phyloP scores from a whole-genome alignment of 2,888 invertebrate species.

The Xylota sylvarum region DNA sequence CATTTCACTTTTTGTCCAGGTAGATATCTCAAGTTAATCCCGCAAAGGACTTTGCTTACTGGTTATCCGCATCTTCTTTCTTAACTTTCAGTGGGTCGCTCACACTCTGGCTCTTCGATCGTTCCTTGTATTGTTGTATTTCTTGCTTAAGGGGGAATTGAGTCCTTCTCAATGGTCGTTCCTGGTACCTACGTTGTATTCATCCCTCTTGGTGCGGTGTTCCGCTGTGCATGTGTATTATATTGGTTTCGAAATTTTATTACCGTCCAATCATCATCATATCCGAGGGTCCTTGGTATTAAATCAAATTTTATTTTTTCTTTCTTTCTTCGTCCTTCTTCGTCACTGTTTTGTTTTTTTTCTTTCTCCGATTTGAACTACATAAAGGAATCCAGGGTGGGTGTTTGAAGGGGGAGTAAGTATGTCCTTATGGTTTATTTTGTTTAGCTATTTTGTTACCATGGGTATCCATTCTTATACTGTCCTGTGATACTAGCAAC shows the following conservation, averaged over 20 bases:
- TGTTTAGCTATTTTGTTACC: conserved; percentile 30
- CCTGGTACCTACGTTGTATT: background rate
- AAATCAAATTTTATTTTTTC: conserved; percentile 56
- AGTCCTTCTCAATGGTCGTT: conserved; percentile 21
- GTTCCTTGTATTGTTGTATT: conserved; percentile 7
- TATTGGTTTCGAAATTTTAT: conserved; percentile 74
- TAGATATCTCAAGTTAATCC: conserved; percentile 65
- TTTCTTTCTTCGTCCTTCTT: conserved; percentile 2
- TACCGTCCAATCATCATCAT: conserved; percentile 71
- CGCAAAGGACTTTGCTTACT: conserved; percentile 53
- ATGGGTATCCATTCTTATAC: conserved; percentile 25
- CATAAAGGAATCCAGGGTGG: background rate
- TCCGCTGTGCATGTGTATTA: conserved; percentile 45
- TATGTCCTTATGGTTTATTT: conserved; percentile 50
- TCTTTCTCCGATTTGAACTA: conserved; percentile 26
- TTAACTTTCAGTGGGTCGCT: conserved; percentile 16
- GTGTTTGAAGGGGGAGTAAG: background rate
- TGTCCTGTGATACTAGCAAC: conserved; percentile 5
- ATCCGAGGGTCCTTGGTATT: conserved; percentile 58
- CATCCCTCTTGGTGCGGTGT: background rate
- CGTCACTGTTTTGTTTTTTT: conserved; percentile 17
- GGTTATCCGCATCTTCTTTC: conserved; percentile 37
- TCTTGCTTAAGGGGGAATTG: conserved; percentile 15
- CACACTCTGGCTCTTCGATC: conserved; percentile 5
- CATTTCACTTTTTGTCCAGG: conserved; percentile 43